Evolutionary conservation across 2,888 invertebrate genomes (phyloP), one percentile per base, ranked within the genome.

Genomic region (Zootermopsis nevadensis): DNA sequence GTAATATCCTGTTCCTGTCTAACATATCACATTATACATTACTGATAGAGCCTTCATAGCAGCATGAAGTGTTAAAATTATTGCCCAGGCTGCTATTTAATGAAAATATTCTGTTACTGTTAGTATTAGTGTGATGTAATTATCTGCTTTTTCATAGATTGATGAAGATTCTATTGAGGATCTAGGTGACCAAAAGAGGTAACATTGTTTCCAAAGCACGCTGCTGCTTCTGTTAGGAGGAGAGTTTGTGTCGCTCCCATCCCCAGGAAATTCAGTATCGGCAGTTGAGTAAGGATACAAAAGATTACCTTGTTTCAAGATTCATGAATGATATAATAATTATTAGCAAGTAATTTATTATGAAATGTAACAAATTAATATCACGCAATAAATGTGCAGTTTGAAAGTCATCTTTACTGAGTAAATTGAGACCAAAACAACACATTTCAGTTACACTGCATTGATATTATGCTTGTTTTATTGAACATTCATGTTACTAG

Each of bases 131-230:
- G 38, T 7, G 19, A 55, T 55, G 55, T 55, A 24, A 24, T 27
- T n/a, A n/a, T 48, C 19, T 60, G 12, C 83, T 86, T 86, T 84
- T 92, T 91, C n/a, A 82, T 89, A 94, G 94, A 96, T 98, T 89
- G 97, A 97, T 90, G 97, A 97, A 90, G 97, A 97, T 89, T 94
- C 93, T 86, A 97, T 98, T 90, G 97, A 97, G 89, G 97, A 98
- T 91, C 91, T 97, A 86, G 97, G 97, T 76, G 97, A 98, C 90
- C 95, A 96, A 88, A 97, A 97, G 89, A 95, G 97, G 93, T 97
- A 84, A 82, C 84, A 82, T 24, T 55, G 53, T 33, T 48, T 69
- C 22, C n/a, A n/a, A 31, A 66, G n/a, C 8, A 35, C 8, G 27
- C 27, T 67, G 7, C 15, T 67, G 31, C 4, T 67, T 33, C 30